Percentiles rank a stretch among this genome's conserved stretches.
phyloP scores from a whole-genome alignment of 1,140 invertebrate species.

The Pseudomyrmex gracilis region DNA sequence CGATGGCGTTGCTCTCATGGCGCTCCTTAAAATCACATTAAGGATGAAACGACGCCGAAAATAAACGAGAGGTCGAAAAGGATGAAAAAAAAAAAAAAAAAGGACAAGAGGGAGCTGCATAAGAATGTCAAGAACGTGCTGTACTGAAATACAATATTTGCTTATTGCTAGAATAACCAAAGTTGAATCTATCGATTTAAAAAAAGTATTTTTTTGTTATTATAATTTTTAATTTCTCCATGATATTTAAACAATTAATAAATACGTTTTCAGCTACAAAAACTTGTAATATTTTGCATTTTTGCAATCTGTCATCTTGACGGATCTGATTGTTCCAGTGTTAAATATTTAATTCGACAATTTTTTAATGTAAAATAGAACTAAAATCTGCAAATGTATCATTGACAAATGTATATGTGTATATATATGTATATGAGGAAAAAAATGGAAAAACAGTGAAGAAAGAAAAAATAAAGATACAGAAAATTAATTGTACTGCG shows the following conservation, averaged over 20 bases:
- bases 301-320: too few relatives aligned
- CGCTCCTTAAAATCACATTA: constrained; percentile 67
- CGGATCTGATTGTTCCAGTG: too few relatives aligned
- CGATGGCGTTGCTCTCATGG: constrained; percentile 35
- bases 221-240: too few relatives aligned
- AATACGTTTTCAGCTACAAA: too few relatives aligned
- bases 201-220: too few relatives aligned
- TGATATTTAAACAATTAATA: too few relatives aligned
- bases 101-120: constrained; percentile 5
- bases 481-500: constrained; percentile 38
- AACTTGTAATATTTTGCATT: too few relatives aligned
- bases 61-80: constrained; percentile 9
- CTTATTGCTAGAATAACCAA: too few relatives aligned
- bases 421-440: background rate
- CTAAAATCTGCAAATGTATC: background rate
- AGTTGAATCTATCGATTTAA: too few relatives aligned
- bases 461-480: background rate
- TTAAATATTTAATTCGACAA: too few relatives aligned
- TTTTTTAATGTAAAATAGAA: too few relatives aligned
- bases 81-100: constrained; percentile 21
- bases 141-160: background rate
- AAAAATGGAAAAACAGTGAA: constrained; percentile 9
- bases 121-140: background rate
- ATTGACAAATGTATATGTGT: background rate
- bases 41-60: constrained; percentile 39